phyloP scores from a whole-genome alignment of 2,888 invertebrate species.

The Catocala sponsa region DNA sequence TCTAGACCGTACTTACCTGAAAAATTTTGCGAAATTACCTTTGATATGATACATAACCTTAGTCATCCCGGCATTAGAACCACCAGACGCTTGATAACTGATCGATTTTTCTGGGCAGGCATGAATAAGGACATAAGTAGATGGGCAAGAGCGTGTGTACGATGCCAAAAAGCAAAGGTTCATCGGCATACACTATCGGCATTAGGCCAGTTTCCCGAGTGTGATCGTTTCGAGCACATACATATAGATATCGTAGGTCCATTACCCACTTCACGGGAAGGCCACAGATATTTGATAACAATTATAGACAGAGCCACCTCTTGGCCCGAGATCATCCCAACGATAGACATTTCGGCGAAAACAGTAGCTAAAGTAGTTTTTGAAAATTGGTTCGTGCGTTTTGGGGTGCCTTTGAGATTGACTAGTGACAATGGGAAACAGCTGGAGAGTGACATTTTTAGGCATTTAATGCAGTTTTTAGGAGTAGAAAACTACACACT shows the following conservation, averaged over 20 bases:
- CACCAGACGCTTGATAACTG: neutral
- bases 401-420: no score
- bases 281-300: neutral
- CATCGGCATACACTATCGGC: neutral
- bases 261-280: neutral
- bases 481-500: no score
- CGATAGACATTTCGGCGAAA: conserved; percentile 2
- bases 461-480: no score
- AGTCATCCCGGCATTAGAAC: neutral
- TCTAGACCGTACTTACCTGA: no score
- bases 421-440: no score
- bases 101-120: neutral
- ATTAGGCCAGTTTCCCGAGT: neutral
- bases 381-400: neutral
- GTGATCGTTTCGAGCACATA: conserved; percentile 2
- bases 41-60: no score
- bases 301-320: neutral
- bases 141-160: neutral
- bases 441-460: no score
- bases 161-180: neutral
- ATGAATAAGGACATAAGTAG: neutral
- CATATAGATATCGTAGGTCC: neutral
- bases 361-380: neutral
- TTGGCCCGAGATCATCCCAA: neutral
- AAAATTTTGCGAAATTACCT: no score